Evolutionary conservation across 2,888 invertebrate species (phyloP), one percentile per base, ranked within the genome.

Genomic region (Anagyrus pseudococci): DNA sequence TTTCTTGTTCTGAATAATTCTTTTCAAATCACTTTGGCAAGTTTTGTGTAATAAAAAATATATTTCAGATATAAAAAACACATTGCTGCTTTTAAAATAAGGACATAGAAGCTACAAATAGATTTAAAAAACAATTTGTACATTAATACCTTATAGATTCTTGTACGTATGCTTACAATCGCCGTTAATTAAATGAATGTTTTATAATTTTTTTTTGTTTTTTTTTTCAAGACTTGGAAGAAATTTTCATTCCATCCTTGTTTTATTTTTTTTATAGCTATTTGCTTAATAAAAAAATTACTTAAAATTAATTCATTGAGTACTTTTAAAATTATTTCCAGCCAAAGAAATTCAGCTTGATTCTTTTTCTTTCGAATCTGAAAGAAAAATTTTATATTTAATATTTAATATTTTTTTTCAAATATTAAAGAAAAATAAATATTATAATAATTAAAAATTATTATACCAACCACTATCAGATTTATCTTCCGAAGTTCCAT

Each of bases 311-410:
- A 20, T 46, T 52, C 15, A 13, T 25, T 49, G 53, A 40, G 40
- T 59, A 48, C 22, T 44, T 41, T 56, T 2, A 29, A 53, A 10
- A 37, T 54, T 46, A 10, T 47, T 25, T 53, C 49, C 22, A 2
- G n/a, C 23, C 0, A 41, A 65, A 69, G 33, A 66, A 68, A 85
- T 87, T 88, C 87, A 88, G 85, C 87, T 87, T 62, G 87, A 87
- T 82, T 88, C 87, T 75, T 88, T 87, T 76, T 87, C 88, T 83
- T 88, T 88, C 72, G 87, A 86, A 83, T 88, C 88, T 88, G 83
- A n/a, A 86, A 73, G 58, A 37, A 59, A 59, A 59, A 62, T 25
- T 41, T 17, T 50, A 47, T 48, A 20, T 37, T 23, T 44, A 46
- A 47, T 13, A 4, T 52, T 41, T 47, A 22, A 44, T 22, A 15